phyloP scores from a whole-genome alignment of 1,140 invertebrate species.

The Goniozus legneri region DNA sequence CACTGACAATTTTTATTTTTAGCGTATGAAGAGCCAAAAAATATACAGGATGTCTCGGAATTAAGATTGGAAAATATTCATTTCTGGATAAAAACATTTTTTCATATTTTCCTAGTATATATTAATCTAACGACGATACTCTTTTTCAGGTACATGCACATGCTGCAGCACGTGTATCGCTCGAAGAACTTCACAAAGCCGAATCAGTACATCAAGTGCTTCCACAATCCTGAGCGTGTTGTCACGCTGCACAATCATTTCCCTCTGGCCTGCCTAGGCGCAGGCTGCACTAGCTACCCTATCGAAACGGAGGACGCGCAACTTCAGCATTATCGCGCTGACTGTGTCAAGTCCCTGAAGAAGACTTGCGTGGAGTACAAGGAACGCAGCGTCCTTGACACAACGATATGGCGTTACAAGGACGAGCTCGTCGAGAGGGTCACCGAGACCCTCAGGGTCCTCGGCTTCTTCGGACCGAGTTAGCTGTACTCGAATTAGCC shows the following conservation, averaged over 20 bases:
- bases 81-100: no score
- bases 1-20: no score
- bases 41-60: no score
- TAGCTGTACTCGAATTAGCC: constrained; percentile 19
- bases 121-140: no score
- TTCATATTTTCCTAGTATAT: no score
- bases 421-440: constrained; percentile 69
- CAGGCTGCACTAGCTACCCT: constrained; percentile 81
- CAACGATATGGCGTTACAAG: constrained; percentile 84
- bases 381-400: constrained; percentile 78
- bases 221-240: constrained; percentile 86
- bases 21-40: no score
- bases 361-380: constrained; percentile 82
- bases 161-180: constrained; percentile 89
- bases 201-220: constrained; percentile 91
- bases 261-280: constrained; percentile 81
- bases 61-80: no score
- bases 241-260: constrained; percentile 92
- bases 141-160: constrained; percentile 77
- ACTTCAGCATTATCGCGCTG: constrained; percentile 88
- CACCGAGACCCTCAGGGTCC: constrained; percentile 64
- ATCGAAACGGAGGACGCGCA: constrained; percentile 81
- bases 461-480: constrained; percentile 67
- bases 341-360: constrained; percentile 86
- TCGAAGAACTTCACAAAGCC: constrained; percentile 90